Evolutionary conservation across 1,140 invertebrate species (phyloP), one percentile per base, ranked within the genome.

Genomic region (Polypedilum vanderplanki): DNA sequence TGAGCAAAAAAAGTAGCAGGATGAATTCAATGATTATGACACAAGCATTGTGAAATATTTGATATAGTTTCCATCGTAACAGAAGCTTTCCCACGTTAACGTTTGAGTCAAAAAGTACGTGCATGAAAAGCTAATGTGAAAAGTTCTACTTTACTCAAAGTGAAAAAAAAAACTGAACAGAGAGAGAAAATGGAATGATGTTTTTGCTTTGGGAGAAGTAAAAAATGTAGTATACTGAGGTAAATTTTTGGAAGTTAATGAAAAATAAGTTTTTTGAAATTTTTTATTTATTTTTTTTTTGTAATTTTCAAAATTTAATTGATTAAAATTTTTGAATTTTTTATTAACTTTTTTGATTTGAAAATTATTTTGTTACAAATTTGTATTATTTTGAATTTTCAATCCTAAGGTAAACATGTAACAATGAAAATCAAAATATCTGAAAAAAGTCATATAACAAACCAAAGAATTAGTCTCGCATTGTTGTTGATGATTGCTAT

Each of bases 101-200:
- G 46, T 57, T n/a, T 57, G 46, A 57, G 46, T 57, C 46, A 57
- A 57, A 57, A 57, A 57, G 46, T 57, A 57, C 46, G 46, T 57
- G 46, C 10, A 57, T 12, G 46, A 57, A 57, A 57, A 57, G 46
- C 46, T 57, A 57, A 57, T 57, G 46, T 57, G 46, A 57, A 57
- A 57, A 57, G 46, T 57, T 57, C 46, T 57, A 57, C 46, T 57
- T 57, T 57, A 57, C 10, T 57, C n/a, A 57, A 57, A 46, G 15
- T 46, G 41, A 46, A 46, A 12, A 46, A 46, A 46, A 9, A 12
- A 9, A 46, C n/a, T n/a, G n/a, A 46, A 46, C 15, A 46, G 8
- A 41, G 8, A 57, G n/a, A 57, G 46, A n/a, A 57, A 57, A n/a
- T n/a, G 46, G 46, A 57, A 57, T 57, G 46, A 57, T 4, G 12